phyloP scores from a whole-genome alignment of 2,113 vertebrate genomes.

The Solenodon paradoxus region DNA sequence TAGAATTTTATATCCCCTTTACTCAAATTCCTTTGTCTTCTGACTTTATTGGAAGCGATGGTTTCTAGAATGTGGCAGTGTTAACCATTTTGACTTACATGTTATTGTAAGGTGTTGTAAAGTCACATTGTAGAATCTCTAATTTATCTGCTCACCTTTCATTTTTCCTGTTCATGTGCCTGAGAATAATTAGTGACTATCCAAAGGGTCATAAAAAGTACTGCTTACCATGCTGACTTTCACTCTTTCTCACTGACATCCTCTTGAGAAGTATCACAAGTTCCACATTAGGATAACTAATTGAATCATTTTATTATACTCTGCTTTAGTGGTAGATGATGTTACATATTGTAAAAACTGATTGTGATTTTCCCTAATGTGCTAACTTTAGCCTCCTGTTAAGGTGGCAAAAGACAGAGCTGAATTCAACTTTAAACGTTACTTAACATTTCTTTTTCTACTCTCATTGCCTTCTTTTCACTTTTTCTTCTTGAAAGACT shows the following conservation, averaged over 20 bases:
- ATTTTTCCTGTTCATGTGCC: slow-evolving; percentile 13
- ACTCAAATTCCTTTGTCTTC: neutral
- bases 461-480: neutral
- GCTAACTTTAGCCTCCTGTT: neutral
- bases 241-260: neutral
- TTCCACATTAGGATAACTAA: neutral
- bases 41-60: neutral
- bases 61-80: neutral
- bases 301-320: slow-evolving; percentile 22
- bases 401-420: neutral
- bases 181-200: slow-evolving; percentile 58
- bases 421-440: neutral
- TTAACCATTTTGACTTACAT: slow-evolving; percentile 13
- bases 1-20: neutral
- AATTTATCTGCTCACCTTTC: neutral
- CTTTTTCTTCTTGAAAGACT: neutral
- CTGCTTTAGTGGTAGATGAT: neutral
- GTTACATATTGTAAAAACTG: neutral
- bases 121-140: neutral
- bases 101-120: slow-evolving; percentile 39
- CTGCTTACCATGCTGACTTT: slow-evolving; percentile 23
- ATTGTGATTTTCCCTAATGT: neutral
- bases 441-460: neutral
- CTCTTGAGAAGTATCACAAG: slow-evolving; percentile 33
- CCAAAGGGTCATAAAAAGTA: neutral